Percentiles rank a stretch among this genome's conserved stretches.
Conservation (phyloP, 1,140 invertebrate genomes). For the Drosophila willistoni region DNA sequence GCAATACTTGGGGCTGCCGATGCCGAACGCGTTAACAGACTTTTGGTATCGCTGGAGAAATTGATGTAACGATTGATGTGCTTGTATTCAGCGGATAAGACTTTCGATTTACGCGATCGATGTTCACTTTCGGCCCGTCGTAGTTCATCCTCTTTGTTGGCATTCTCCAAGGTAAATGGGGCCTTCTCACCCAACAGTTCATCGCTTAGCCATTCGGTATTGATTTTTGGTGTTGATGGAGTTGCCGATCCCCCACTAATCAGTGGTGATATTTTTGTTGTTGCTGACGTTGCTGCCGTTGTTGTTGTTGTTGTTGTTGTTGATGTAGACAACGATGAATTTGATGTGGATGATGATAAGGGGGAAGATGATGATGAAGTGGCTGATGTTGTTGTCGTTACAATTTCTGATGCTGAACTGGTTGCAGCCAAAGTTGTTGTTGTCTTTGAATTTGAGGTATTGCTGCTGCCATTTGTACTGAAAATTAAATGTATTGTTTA, state of each 20-base stretch:
- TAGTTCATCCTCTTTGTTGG: constrained; percentile 76
- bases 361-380: constrained; percentile 10
- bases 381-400: background rate
- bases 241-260: constrained; percentile 39
- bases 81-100: constrained; percentile 76
- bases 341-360: background rate
- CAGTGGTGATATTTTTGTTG: constrained; percentile 2
- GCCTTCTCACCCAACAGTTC: constrained; percentile 60
- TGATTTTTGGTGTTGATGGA: constrained; percentile 67
- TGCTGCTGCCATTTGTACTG: constrained; percentile 67
- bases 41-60: constrained; percentile 77
- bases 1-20: constrained; percentile 60
- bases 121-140: constrained; percentile 72
- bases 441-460: constrained; percentile 22
- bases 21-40: constrained; percentile 70
- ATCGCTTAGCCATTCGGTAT: constrained; percentile 64
- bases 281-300: background rate
- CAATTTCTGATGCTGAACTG: constrained; percentile 5
- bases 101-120: constrained; percentile 77
- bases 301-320: constrained; percentile 4
- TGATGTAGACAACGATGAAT: background rate
- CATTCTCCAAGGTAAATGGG: constrained; percentile 76
- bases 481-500: too few species aligned
- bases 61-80: constrained; percentile 82
- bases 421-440: constrained; percentile 33